Evolutionary conservation across 2,113 vertebrate genomes (phyloP), one percentile per base, ranked within the genome.

Genomic region (Alethe diademata): DNA sequence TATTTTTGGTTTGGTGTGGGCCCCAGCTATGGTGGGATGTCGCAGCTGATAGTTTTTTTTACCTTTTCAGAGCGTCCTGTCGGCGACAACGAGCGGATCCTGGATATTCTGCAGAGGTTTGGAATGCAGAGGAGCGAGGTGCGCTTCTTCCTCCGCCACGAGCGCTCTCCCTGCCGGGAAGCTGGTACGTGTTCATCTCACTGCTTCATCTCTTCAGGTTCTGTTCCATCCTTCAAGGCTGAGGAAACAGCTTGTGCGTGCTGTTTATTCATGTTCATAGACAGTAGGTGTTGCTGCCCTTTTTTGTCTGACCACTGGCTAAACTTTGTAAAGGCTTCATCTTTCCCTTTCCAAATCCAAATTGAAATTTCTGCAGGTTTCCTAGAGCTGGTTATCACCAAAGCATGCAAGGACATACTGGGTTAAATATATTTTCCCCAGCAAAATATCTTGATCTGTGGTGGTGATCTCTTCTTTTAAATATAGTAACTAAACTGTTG

Each of bases 91-190:
- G 99, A 99, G 79, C 98, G 98, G 74, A 99, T 99, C 98, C 96
- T 99, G 94, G 99, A 99, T 66, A 70, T 99, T 57, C 97, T 99
- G 94, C 99, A 99, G 70, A 97, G 98, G 66, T 99, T 98, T 97
- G 99, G 99, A 22, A 97, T 98, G 83, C 98, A 99, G 97, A 97
- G 98, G 90, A 95, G 93, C 2, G 99, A 99, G 87, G 99, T 99
- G 88, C 98, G 98, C 10, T 99, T 99, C 97, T 99, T 99, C 64
- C 98, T 99, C 73, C 99, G 99, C 15, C 99, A 99, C 4, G 99
- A 99, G 8, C 97, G 97, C 29, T 93, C 98, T 8, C 98, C 98
- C 6, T 95, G 95, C 94, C 95, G 98, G 69, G 99, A 99, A 72
- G 84, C 97, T 19, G 99, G 99, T 99, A 70, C 66, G 98, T 92